Conservation (phyloP, 2,888 invertebrate species). For the Phorcus lineatus region DNA sequence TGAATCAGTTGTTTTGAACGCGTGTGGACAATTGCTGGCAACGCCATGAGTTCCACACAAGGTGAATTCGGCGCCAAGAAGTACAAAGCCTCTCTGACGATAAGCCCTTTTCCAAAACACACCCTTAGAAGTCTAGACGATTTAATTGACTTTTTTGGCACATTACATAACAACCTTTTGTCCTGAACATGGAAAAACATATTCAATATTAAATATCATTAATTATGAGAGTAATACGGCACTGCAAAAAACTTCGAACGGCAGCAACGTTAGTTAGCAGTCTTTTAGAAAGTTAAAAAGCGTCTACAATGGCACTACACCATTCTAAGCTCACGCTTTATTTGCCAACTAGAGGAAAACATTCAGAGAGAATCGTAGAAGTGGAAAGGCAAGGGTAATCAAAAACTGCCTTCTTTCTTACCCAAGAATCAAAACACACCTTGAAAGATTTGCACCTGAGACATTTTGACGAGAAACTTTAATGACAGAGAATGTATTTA, state of each 20-base stretch:
- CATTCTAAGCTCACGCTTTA: neutral
- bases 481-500: conserved; percentile 1
- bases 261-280: neutral
- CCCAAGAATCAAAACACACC: neutral
- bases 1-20: conserved; percentile 11
- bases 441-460: neutral
- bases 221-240: conserved; percentile 1
- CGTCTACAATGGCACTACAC: neutral
- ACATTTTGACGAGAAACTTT: neutral
- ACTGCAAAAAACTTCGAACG: neutral
- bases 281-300: conserved; percentile 10
- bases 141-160: conserved; percentile 12
- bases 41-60: neutral
- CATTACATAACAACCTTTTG: conserved; percentile 10
- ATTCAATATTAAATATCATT: conserved; percentile 25
- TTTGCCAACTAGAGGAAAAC: neutral
- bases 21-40: conserved; percentile 3
- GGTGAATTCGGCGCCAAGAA: neutral
- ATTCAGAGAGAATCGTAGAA: neutral
- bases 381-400: conserved; percentile 2
- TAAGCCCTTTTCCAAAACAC: conserved; percentile 13
- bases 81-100: neutral
- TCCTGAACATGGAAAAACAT: conserved; percentile 21
- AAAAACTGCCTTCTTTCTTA: neutral
- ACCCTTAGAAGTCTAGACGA: conserved; percentile 13